Evolutionary conservation across 2,888 invertebrate genomes (phyloP), one percentile per base, ranked within the genome.

Genomic region (Abrostola triplasia): DNA sequence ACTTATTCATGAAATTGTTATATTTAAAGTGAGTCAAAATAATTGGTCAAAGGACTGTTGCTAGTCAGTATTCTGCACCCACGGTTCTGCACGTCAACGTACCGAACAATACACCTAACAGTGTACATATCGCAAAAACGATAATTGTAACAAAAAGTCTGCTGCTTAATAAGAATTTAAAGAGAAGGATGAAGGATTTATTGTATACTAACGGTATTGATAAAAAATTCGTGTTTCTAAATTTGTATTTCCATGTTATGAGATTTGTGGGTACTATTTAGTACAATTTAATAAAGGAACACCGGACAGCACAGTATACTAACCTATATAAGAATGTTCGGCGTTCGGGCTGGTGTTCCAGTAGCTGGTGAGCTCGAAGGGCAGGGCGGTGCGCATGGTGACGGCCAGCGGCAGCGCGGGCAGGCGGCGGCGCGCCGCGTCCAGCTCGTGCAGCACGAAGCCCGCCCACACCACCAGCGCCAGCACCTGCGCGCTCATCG

Each of bases 281-380:
- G 42, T 50, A 36, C 8, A 7, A 12, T 13, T 51, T 35, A 10
- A 6, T 41, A 11, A 59, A 35, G 24, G 8, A 44, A 6, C 47
- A n/a, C 2, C 40, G 8, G 41, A 6, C 47, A n/a, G 5, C 40
- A 36, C 13, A 0, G 44, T n/a, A 60, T 42, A 84, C 88, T 73
- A 51, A 93, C 94, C 93, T 36, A 91, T 83, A 77, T 88, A 84
- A 24, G 92, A 92, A 81, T 93, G 94, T 67, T 89, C 89, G 40
- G 89, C 85, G 75, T 94, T 93, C 51, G 92, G 88, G 41, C 94
- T 94, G 6, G 86, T 88, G 11, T 81, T 88, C 94, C 94, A 94
- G 67, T 94, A 94, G 57, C 87, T 88, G 48, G 89, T 88, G 0
- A 82, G 88, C 1, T 59, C 67, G 56, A 92, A 93, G 0, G 94